These are phyloP conservation scores for Aplocera efformata DNA, from an alignment of 2,888 invertebrate species.

Conservation along the genomic window DNA sequence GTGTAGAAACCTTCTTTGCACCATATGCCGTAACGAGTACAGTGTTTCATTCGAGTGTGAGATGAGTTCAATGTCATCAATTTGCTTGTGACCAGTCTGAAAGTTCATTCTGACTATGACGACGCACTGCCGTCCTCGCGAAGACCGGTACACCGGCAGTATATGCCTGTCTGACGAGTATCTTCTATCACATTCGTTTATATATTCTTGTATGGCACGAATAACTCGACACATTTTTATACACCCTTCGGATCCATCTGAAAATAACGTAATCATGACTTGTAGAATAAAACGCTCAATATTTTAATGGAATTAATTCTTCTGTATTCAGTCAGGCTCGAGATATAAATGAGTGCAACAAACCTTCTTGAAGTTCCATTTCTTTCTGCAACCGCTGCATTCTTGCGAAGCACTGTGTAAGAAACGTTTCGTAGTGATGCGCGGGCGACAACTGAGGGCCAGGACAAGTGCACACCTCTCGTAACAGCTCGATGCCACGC, in stretches of 20 bases:
- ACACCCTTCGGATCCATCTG: constrained; percentile 67
- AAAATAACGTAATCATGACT: constrained; percentile 21
- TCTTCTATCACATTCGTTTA: constrained; percentile 95
- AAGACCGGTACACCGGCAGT: constrained; percentile 93
- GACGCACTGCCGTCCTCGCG: constrained; percentile 93
- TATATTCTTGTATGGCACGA: constrained; percentile 96
- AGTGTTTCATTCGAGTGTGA: constrained; percentile 97
- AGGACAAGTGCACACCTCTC: constrained; percentile 96
- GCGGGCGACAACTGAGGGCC: constrained; percentile 91
- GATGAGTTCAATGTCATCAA: constrained; percentile 94
- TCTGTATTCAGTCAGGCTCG: no score
- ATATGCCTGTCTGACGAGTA: constrained; percentile 93
- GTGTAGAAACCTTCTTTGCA: constrained; percentile 81
- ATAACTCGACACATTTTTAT: constrained; percentile 94
- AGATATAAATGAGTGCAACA: background rate
- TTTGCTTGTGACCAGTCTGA: constrained; percentile 91
- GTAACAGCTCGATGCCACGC: constrained; percentile 93
- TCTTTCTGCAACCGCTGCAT: constrained; percentile 93
- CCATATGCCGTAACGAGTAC: constrained; percentile 89
- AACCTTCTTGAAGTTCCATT: constrained; percentile 78
- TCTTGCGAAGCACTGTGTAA: constrained; percentile 94
- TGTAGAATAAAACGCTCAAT: no score
- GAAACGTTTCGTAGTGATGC: constrained; percentile 94
- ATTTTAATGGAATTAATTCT: no score
- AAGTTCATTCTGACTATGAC: constrained; percentile 89